phyloP scores from a whole-genome alignment of 2,113 vertebrate genomes.

The Todiramphus chloris region DNA sequence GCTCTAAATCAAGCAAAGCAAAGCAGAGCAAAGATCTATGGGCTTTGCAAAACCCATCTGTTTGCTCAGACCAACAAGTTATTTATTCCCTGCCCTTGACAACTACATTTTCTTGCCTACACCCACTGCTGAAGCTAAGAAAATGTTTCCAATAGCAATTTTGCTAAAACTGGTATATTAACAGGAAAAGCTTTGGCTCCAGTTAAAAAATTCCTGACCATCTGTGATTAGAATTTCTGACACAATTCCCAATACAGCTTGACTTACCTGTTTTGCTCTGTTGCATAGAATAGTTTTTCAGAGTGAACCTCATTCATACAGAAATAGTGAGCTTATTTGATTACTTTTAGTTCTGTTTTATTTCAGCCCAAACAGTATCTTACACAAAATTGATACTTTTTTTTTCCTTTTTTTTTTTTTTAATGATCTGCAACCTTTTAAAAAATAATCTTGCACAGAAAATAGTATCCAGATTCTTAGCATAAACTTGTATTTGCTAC shows the following conservation, averaged over 20 bases:
- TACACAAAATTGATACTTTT: background rate
- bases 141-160: background rate
- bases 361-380: background rate
- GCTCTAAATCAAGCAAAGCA: slow-evolving; percentile 16
- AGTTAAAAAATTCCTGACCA: background rate
- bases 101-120: slow-evolving; percentile 10
- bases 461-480: background rate
- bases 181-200: slow-evolving; percentile 4
- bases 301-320: background rate
- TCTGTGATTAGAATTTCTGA: slow-evolving; percentile 16
- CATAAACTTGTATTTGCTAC: background rate
- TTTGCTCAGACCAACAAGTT: background rate
- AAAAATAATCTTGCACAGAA: background rate
- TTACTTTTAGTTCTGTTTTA: background rate
- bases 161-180: slow-evolving; percentile 1
- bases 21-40: background rate
- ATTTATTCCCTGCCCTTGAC: slow-evolving; percentile 15
- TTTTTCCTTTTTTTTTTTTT: background rate
- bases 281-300: background rate
- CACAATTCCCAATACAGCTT: background rate
- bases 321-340: background rate
- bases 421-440: background rate
- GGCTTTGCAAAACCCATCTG: background rate
- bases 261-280: background rate
- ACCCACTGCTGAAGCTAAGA: background rate